Evolutionary conservation across 1,140 invertebrate genomes (phyloP).

Genomic region (Rhizoglyphus robini): DNA sequence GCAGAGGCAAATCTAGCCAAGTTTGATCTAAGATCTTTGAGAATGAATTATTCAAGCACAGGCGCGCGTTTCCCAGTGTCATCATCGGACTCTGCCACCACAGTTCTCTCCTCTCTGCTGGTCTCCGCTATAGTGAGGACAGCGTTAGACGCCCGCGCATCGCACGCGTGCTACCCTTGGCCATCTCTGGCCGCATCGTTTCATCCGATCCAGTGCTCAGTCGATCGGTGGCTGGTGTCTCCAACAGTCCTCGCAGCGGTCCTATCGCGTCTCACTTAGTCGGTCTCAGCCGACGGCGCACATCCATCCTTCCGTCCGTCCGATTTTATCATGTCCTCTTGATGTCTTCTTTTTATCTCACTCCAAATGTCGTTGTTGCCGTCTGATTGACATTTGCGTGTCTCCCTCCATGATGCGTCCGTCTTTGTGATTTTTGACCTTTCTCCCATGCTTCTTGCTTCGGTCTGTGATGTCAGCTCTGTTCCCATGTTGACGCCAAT

Average conservation of each 20-base stretch:
- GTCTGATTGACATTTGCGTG: neutral
- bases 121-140: neutral
- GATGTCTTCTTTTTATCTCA: neutral
- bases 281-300: neutral
- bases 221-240: neutral
- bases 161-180: neutral
- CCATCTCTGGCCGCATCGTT: neutral
- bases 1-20: neutral
- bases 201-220: neutral
- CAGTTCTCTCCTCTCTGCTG: neutral
- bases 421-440: too few relatives aligned
- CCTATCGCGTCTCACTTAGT: neutral
- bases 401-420: too few relatives aligned
- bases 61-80: neutral
- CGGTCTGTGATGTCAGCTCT: neutral
- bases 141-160: neutral
- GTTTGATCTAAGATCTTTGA: neutral
- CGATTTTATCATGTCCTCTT: neutral
- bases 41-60: neutral
- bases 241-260: neutral
- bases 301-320: neutral
- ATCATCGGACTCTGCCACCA: too few relatives aligned
- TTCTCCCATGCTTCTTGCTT: too few relatives aligned
- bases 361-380: neutral
- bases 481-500: constrained; percentile 8